Evolutionary conservation across 2,113 vertebrate genomes (phyloP).

Genomic region (Conger conger): DNA sequence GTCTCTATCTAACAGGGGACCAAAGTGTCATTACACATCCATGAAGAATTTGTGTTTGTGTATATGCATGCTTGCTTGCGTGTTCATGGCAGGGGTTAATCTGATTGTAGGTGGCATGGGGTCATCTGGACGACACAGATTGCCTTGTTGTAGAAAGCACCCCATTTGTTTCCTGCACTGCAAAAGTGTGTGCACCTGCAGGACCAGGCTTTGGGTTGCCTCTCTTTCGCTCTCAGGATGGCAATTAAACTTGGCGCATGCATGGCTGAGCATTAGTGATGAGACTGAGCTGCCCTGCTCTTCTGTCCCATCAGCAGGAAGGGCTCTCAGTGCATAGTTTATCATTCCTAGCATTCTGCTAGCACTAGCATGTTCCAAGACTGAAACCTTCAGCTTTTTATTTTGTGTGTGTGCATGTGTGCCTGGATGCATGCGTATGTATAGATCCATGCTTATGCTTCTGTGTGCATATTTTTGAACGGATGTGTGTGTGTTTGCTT

Average conservation of each 20-base stretch:
- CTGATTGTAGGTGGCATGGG: neutral
- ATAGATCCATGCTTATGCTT: neutral
- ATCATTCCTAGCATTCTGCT: neutral
- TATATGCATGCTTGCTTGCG: neutral
- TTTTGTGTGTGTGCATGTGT: neutral
- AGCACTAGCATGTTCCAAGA: neutral
- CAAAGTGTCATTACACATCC: too few relatives aligned
- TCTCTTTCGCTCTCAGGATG: neutral
- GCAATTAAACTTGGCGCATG: neutral
- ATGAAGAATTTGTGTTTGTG: too few relatives aligned
- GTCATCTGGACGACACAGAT: neutral
- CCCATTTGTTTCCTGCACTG: neutral
- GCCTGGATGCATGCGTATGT: neutral
- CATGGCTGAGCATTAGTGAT: neutral
- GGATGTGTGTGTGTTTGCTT: neutral
- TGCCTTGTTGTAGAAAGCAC: neutral
- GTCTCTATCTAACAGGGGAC: neutral
- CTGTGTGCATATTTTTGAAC: neutral
- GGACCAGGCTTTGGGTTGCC: neutral
- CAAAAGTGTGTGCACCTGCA: neutral
- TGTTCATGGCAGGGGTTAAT: neutral
- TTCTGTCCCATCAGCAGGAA: constrained; percentile 10
- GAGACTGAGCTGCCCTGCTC: neutral
- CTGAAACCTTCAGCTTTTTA: neutral
- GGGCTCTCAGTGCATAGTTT: neutral